A percentile compares a stretch with the other conserved stretches of the same genome.
These are phyloP conservation scores for Drosophila ananassae DNA, from an alignment of 1,140 invertebrate species.

Conservation along the genomic window DNA sequence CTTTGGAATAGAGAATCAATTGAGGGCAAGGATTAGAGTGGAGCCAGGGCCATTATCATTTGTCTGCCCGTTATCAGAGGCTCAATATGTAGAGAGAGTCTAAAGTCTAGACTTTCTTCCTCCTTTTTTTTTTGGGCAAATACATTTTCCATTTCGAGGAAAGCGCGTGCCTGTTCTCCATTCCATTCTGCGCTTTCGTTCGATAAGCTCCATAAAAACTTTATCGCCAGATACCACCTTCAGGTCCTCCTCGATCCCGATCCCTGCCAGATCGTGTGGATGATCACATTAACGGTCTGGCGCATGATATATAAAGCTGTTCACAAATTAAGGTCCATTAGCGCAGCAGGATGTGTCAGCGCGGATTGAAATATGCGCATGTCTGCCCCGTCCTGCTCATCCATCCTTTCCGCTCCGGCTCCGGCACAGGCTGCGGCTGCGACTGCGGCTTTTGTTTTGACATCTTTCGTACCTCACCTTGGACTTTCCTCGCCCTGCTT, in stretches of 20 bases:
- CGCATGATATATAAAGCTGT: conserved; percentile 82
- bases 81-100: conserved; percentile 15
- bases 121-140: conserved; percentile 10
- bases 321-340: conserved; percentile 83
- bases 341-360: conserved; percentile 81
- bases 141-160: conserved; percentile 56
- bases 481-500: conserved; percentile 33
- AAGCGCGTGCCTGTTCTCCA: conserved; percentile 68
- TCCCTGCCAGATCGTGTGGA: conserved; percentile 68
- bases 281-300: conserved; percentile 79
- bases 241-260: not conserved
- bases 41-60: conserved; percentile 79
- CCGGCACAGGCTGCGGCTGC: too few species aligned
- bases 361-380: conserved; percentile 80
- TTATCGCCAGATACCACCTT: conserved; percentile 51
- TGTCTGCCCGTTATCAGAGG: conserved; percentile 66
- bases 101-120: not conserved
- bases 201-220: conserved; percentile 74
- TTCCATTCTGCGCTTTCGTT: conserved; percentile 45
- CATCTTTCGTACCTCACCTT: conserved; percentile 69
- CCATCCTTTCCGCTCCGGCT: conserved; percentile 1
- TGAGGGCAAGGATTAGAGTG: conserved; percentile 63
- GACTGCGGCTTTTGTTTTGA: conserved; percentile 76
- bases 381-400: conserved; percentile 36
- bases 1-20: not conserved